Evolutionary conservation across 2,888 invertebrate genomes (phyloP).

Genomic region (Hypsopygia costalis): DNA sequence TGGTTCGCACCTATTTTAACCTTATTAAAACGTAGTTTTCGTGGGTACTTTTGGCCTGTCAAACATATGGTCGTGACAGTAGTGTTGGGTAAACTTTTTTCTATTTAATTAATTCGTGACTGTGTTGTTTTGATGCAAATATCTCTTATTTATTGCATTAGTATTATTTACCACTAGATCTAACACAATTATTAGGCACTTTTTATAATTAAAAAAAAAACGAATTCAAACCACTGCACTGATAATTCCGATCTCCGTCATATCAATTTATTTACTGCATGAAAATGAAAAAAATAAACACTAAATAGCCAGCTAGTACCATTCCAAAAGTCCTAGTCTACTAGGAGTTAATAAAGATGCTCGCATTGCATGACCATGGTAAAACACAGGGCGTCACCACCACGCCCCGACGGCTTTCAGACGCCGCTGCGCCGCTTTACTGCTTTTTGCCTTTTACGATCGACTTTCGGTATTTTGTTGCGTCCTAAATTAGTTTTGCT

Average conservation of each 20-base stretch:
- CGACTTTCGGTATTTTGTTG: conserved; percentile 47
- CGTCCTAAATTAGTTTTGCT: conserved; percentile 45
- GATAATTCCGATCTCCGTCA: too few species aligned
- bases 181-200: too few species aligned
- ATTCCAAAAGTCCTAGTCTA: background rate
- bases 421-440: conserved; percentile 44
- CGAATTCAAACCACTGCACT: too few species aligned
- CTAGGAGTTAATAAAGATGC: conserved; percentile 60
- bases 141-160: too few species aligned
- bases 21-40: conserved; percentile 57
- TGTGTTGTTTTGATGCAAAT: too few species aligned
- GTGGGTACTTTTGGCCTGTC: conserved; percentile 21
- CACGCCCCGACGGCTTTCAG: conserved; percentile 61
- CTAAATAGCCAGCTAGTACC: too few species aligned
- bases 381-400: conserved; percentile 66
- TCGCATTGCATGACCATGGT: conserved; percentile 48
- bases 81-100: background rate
- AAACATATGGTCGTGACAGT: conserved; percentile 30
- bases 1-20: conserved; percentile 64
- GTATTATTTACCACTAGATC: too few species aligned
- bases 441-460: conserved; percentile 53
- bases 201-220: too few species aligned
- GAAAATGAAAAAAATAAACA: too few species aligned
- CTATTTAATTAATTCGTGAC: too few species aligned
- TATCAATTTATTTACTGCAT: too few species aligned